phyloP scores from a whole-genome alignment of 2,888 invertebrate species.

The Eupsilia transversa region DNA sequence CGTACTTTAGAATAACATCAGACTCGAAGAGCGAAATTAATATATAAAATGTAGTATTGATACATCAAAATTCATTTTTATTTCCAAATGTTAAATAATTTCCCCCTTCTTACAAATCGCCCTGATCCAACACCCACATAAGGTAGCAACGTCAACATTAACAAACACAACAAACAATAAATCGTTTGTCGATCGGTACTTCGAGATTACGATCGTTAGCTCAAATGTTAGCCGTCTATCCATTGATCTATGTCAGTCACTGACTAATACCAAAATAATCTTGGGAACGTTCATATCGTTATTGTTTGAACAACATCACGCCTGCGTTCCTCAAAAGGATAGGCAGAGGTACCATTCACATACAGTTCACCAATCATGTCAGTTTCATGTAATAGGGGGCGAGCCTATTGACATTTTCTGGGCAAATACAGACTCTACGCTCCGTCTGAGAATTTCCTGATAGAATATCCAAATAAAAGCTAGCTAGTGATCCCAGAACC shows the following conservation, averaged over 20 bases:
- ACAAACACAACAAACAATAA: constrained; percentile 76
- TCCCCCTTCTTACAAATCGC: not conserved
- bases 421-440: no score
- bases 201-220: constrained; percentile 76
- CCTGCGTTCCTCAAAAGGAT: no score
- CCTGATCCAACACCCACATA: constrained; percentile 72
- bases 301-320: not conserved
- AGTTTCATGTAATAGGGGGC: no score
- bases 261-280: constrained; percentile 58
- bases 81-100: not conserved
- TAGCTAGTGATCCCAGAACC: not conserved
- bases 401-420: no score
- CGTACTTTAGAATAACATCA: no score
- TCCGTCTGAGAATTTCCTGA: not conserved
- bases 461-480: not conserved
- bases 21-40: no score
- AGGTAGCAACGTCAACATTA: constrained; percentile 75
- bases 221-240: constrained; percentile 70
- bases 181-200: constrained; percentile 76
- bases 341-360: no score
- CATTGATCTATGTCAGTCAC: constrained; percentile 71
- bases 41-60: no score
- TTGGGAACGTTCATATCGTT: constrained; percentile 16
- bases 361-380: no score
- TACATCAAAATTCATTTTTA: no score